Evolutionary conservation across 2,113 vertebrate genomes (phyloP), one percentile per base, ranked within the genome.

Genomic region (Hucho hucho): DNA sequence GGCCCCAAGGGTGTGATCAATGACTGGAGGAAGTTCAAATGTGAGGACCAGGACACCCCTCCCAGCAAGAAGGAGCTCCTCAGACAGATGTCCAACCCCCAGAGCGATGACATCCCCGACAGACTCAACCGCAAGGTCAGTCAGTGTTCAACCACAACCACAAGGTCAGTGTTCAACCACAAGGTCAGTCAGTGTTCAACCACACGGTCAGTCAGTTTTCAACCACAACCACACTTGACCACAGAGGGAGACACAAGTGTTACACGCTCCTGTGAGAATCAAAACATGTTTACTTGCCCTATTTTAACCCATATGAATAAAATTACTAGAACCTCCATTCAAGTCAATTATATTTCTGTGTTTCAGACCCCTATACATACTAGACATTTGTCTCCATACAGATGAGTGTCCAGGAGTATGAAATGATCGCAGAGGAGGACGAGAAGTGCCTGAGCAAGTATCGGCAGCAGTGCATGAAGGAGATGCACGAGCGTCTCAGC

Each of bases 11-110:
- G 97, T 1, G 97, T 99, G 32, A 98, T 99, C 81, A 92, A 94
- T 76, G 97, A 99, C 88, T 99, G 97, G 97, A 93, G 96, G 75
- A 96, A 93, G 86, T 99, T 98, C 89, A 98, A 98, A 79, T 97
- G 94, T 0, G 89, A 96, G 90, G 95, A 97, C 16, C 81, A 84
- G 78, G 93, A 93, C 3, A 81, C 93, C 56, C 90, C 95, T 75
- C 77, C 89, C 13, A 93, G 73, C 79, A 97, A 96, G 87, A 95
- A 91, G 77, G 95, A 97, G 85, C 93, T 99, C 26, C 95, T 99
- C 9, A 93, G 95, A 79, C 96, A 97, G 81, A 95, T 98, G 95
- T 97, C 96, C 73, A 96, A 90, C 73, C 93, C 95, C 1, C 89
- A 92, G 79, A 93, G 91, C 66, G 94, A 95, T 0, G 92, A 95